Conservation (phyloP, 2,113 vertebrate species). For the human (Homo sapiens) region DNA sequence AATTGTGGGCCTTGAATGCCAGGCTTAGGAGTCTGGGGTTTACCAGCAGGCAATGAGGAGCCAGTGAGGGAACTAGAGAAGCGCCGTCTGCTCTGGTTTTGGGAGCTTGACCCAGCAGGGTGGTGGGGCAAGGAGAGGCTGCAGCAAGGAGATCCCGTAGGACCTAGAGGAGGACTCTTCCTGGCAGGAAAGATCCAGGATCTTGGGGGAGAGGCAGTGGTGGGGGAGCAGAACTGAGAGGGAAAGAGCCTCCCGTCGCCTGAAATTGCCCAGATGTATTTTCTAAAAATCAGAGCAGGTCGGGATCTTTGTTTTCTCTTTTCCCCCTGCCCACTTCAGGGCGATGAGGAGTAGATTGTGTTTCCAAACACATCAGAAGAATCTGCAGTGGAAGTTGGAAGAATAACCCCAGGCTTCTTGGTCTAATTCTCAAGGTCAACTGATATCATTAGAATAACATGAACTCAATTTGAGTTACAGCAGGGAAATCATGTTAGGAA, state of each 20-base stretch:
- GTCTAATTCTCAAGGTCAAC: constrained; percentile 88
- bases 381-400: constrained; percentile 75
- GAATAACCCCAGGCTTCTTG: constrained; percentile 83
- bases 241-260: not conserved
- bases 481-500: constrained; percentile 87
- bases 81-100: not conserved
- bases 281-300: constrained; percentile 55
- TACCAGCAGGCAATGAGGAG: not conserved
- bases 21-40: not conserved
- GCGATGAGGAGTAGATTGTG: constrained; percentile 47
- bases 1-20: not conserved
- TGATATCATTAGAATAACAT: constrained; percentile 87
- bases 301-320: constrained; percentile 58
- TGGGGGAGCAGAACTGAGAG: not conserved
- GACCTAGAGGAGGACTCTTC: not conserved
- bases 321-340: constrained; percentile 57
- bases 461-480: constrained; percentile 86
- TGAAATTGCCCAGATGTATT: constrained; percentile 17
- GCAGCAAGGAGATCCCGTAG: not conserved
- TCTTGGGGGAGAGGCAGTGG: not conserved
- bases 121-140: not conserved
- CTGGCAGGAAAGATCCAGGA: not conserved
- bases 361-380: constrained; percentile 73
- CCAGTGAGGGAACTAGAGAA: no score
- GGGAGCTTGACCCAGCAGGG: not conserved